Evolutionary conservation across 1,140 invertebrate species (phyloP).

Genomic region (Uloborus diversus): DNA sequence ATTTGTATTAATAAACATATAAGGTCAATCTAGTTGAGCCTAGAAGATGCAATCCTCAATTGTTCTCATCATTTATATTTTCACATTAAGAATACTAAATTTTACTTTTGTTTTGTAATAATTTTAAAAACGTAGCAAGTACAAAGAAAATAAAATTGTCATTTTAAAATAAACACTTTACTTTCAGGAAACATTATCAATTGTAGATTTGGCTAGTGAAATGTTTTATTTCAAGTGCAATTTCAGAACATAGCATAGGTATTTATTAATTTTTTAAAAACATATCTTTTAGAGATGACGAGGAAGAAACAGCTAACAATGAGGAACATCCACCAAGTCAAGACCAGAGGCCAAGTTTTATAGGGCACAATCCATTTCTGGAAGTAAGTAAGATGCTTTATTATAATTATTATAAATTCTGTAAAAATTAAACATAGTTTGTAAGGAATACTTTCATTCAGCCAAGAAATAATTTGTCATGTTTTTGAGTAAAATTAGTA

Average conservation of each 20-base stretch:
- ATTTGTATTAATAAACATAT: too few relatives aligned
- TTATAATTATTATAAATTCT: background rate
- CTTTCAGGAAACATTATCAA: background rate
- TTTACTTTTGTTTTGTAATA: too few relatives aligned
- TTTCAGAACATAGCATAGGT: background rate
- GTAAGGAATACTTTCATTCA: background rate
- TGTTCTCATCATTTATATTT: too few relatives aligned
- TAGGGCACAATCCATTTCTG: conserved; percentile 58
- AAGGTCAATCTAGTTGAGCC: too few relatives aligned
- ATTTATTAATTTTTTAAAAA: background rate
- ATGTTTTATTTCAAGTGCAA: background rate
- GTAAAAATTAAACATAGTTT: background rate
- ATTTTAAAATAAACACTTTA: too few relatives aligned
- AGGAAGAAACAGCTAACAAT: conserved; percentile 66
- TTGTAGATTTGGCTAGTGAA: background rate
- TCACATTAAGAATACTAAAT: too few relatives aligned
- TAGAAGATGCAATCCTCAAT: too few relatives aligned
- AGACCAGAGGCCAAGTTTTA: conserved; percentile 53
- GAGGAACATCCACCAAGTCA: conserved; percentile 42
- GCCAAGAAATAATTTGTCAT: background rate
- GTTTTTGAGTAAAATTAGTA: background rate
- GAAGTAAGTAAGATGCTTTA: conserved; percentile 61
- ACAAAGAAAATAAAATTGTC: too few relatives aligned
- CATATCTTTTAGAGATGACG: conserved; percentile 69
- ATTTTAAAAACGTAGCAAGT: too few relatives aligned